Evolutionary conservation across 2,113 vertebrate species (phyloP).

Genomic region (Aspiorhynchus laticeps): DNA sequence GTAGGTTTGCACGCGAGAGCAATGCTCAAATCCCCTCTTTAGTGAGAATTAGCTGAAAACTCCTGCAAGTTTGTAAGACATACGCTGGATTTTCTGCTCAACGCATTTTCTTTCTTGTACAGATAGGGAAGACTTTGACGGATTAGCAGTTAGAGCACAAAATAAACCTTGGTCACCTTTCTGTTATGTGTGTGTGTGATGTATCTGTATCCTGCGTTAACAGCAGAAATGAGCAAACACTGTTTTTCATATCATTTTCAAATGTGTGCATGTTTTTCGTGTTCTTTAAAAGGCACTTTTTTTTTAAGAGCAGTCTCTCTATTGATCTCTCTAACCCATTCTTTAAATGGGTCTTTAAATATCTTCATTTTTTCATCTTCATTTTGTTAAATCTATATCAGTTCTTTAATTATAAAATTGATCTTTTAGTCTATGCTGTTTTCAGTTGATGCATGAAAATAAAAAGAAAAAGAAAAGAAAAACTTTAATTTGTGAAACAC

Average conservation of each 20-base stretch:
- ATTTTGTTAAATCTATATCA: too few species aligned
- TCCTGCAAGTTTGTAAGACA: slow-evolving; percentile 7
- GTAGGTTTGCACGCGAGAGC: slow-evolving; percentile 8
- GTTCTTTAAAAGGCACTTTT: background rate
- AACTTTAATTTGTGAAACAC: too few species aligned
- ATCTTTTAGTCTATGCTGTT: too few species aligned
- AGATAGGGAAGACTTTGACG: background rate
- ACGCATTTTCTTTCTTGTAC: background rate
- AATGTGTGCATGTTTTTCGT: background rate
- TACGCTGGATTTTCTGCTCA: slow-evolving; percentile 9
- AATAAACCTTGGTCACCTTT: background rate
- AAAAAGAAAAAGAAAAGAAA: too few species aligned
- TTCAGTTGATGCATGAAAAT: too few species aligned
- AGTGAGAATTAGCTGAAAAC: slow-evolving; percentile 28
- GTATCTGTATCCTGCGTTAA: background rate
- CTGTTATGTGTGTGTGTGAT: background rate
- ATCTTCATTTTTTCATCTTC: too few species aligned
- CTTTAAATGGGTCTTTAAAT: too few species aligned
- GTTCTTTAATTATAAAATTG: too few species aligned
- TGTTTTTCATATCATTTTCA: background rate
- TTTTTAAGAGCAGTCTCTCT: background rate
- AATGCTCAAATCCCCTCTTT: slow-evolving; percentile 23
- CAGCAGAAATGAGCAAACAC: background rate
- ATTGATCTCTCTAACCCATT: background rate
- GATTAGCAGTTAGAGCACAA: slow-evolving; percentile 19